Evolutionary conservation across 2,888 invertebrate species (phyloP).

Genomic region (Mythimna loreyi): DNA sequence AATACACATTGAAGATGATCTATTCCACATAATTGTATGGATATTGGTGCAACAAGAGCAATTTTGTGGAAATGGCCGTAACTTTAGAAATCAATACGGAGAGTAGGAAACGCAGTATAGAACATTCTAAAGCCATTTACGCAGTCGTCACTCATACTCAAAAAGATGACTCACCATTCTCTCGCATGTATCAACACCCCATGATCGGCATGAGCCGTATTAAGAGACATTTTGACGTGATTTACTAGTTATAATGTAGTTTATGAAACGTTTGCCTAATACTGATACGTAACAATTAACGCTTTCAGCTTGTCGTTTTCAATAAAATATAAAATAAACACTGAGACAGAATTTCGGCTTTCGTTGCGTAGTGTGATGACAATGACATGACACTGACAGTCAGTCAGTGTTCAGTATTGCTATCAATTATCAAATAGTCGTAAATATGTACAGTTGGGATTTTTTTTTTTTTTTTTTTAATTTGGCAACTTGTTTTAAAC

Average conservation of each 20-base stretch:
- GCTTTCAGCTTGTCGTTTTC: constrained; percentile 13
- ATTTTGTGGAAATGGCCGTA: background rate
- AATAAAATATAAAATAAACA: constrained; percentile 22
- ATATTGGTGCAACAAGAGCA: background rate
- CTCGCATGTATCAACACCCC: constrained; percentile 98
- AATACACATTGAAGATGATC: background rate
- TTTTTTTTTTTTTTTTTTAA: too few relatives aligned
- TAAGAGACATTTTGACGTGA: constrained; percentile 95
- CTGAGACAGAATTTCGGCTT: constrained; percentile 5
- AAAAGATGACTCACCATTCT: constrained; percentile 95
- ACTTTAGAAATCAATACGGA: constrained; percentile 30
- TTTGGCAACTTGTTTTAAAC: too few relatives aligned
- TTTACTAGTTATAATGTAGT: constrained; percentile 4
- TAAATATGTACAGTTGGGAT: too few relatives aligned
- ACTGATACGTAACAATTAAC: constrained; percentile 24
- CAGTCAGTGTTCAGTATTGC: background rate
- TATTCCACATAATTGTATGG: background rate
- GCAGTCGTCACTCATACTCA: constrained; percentile 56
- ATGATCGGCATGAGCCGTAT: constrained; percentile 98
- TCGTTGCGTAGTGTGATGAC: background rate
- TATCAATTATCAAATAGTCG: too few relatives aligned
- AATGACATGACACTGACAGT: constrained; percentile 13
- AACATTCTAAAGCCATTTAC: constrained; percentile 67
- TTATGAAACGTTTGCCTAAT: constrained; percentile 17
- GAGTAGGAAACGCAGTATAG: constrained; percentile 52